Evolutionary conservation across 2,113 vertebrate genomes (phyloP), one percentile per base, ranked within the genome.

Genomic region (Echinops telfairi): DNA sequence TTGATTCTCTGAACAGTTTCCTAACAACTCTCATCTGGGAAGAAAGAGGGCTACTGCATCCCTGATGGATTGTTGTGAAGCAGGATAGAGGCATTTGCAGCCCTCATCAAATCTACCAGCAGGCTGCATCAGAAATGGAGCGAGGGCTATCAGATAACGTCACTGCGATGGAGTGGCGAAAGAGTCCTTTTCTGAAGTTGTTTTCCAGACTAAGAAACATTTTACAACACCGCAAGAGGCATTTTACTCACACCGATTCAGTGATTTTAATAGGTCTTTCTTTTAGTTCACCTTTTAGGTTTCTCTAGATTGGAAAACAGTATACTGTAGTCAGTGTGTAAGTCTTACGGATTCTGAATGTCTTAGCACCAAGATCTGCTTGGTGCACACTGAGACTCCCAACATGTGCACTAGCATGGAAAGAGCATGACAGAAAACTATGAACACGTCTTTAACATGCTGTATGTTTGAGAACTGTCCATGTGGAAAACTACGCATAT

Each of bases 91-190:
- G n/a, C 36, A 75, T 86, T 79, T 75, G n/a, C 47, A 76, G 22
- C 16, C 40, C 23, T 95, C 82, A 83, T 84, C 57, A 88, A 70
- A 86, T 71, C 47, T 89, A 79, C 78, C 20, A 85, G 8, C 9
- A 93, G 71, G 47, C 89, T 62, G 85, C 81, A 85, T 36, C 25
- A 94, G 62, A 80, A 94, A 79, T 2, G 2, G 38, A 85, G 11
- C 86, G 2, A 73, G 19, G 66, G 4, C 71, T 64, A 83, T 76
- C 22, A 90, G 76, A 91, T 27, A 87, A 85, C 31, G 60, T 2
- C 14, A 71, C 9, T n/a, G 16, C 58, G 15, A 64, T 33, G 9
- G 3, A 87, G 4, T 71, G 31, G 82, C 15, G 20, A 87, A 33
- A 60, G 83, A 93, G 17, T 22, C 29, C 73, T 23, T 87, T 33